Percentiles rank a stretch among this genome's conserved stretches.
Evolutionary conservation across 1,140 invertebrate genomes (phyloP).

Genomic region (Caenorhabditis briggsae): DNA sequence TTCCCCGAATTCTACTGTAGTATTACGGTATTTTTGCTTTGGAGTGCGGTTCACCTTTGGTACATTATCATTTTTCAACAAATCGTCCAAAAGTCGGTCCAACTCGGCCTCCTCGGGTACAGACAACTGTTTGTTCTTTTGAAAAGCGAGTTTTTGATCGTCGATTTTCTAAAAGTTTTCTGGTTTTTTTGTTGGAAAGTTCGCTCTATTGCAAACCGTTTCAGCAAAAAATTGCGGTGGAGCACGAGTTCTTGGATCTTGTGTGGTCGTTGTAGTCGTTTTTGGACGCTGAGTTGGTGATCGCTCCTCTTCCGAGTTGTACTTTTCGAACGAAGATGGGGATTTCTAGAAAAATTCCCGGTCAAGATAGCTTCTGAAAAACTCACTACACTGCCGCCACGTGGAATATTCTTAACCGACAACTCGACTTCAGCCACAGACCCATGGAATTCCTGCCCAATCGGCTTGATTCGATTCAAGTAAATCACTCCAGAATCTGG

Average conservation of each 20-base stretch:
- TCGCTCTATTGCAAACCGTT: not conserved
- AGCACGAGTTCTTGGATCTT: not conserved
- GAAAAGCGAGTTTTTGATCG: not conserved
- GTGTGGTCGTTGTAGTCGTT: not conserved
- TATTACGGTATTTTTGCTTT: not conserved
- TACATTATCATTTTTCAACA: constrained; percentile 34
- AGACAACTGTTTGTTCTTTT: not conserved
- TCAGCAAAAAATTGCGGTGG: not conserved
- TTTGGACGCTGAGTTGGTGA: not conserved
- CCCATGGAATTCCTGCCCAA: not conserved
- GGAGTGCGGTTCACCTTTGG: not conserved
- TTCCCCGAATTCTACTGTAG: not conserved
- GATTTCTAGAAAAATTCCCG: not conserved
- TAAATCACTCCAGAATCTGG: constrained; percentile 27
- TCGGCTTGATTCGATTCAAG: constrained; percentile 43
- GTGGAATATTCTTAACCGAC: not conserved
- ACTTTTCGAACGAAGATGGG: constrained; percentile 17
- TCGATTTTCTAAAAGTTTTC: constrained; percentile 16
- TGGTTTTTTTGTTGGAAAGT: not conserved
- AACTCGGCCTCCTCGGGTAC: constrained; percentile 27
- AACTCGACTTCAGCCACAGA: not conserved
- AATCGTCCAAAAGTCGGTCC: constrained; percentile 13
- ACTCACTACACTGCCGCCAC: not conserved
- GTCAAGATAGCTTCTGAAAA: not conserved
- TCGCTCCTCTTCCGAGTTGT: not conserved